Evolutionary conservation across 2,888 invertebrate genomes (phyloP), one percentile per base, ranked within the genome.

Genomic region (Apotomis betuletana): DNA sequence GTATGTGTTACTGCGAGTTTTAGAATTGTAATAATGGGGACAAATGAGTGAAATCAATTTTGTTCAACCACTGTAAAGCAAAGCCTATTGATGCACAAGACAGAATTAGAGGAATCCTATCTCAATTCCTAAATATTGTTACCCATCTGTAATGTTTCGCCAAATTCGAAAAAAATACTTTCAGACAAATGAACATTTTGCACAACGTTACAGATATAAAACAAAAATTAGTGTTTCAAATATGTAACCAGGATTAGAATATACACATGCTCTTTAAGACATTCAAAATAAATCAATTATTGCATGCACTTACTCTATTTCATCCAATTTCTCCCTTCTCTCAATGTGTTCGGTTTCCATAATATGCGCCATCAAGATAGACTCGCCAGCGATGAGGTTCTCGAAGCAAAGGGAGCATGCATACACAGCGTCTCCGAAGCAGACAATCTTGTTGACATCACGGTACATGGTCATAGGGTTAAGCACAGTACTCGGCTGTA

Each of bases 401-500:
- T 92, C 92, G 67, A 93, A 92, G 77, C 93, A 93, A 1, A 93
- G 76, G 0, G 93, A 86, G 67, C 93, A 93, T 5, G 93, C 93
- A 3, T 90, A 93, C 76, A 87, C 75, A 0, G 90, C 90, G 77
- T 93, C 92, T 0, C 93, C 93, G 1, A 93, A 93, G 69, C 93
- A 93, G 0, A 93, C 92, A 51, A 93, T 91, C 76, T 93, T 93
- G 75, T 93, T 93, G 3, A 87, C 87, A 85, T 93, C 93, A 1
- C 93, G 75, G 55, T 93, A 93, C 88, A 91, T 86, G n/a, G 74
- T 90, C 93, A 93, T 93, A 0, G 93, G 86, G 65, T 93, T 93
- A 1, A 93, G 75, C 0, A 93, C 86, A 0, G 93, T 92, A 68
- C 93, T 93, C 0, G 93, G 93, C 71, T 90, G 89, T 0, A 93